These are phyloP conservation scores for Otis tarda DNA, from an alignment of 2,113 vertebrate species.

Conservation along the genomic window DNA sequence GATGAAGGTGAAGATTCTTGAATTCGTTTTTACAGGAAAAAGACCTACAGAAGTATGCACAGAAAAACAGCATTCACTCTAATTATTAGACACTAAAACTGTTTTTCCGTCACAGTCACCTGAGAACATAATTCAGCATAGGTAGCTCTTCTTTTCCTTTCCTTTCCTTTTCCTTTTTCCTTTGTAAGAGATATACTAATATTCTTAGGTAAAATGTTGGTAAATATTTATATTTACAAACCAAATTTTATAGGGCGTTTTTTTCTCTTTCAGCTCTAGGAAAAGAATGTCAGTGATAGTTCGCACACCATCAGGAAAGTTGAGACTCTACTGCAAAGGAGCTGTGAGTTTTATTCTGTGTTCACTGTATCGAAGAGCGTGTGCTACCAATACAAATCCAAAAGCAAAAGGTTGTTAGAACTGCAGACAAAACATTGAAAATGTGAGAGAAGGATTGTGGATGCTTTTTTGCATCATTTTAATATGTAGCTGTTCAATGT, in stretches of 20 bases:
- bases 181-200: neutral
- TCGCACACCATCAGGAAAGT: slow-evolving; percentile 92
- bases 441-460: neutral
- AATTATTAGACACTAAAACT: neutral
- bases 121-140: neutral
- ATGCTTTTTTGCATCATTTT: neutral
- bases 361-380: neutral
- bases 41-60: neutral
- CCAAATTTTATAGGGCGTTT: neutral
- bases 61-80: neutral
- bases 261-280: slow-evolving; percentile 80
- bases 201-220: neutral
- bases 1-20: neutral
- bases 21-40: neutral
- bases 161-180: too few species aligned
- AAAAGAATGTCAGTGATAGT: slow-evolving; percentile 99
- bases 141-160: neutral
- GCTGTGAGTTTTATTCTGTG: slow-evolving; percentile 86
- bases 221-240: neutral
- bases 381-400: neutral
- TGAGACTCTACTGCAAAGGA: slow-evolving; percentile 99
- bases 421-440: neutral
- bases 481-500: neutral
- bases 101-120: neutral
- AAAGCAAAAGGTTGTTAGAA: slow-evolving; percentile 6